Percentiles rank a stretch among this genome's conserved stretches.
Conservation (phyloP, 2,113 vertebrate genomes). For the Peucedramus taeniatus region DNA sequence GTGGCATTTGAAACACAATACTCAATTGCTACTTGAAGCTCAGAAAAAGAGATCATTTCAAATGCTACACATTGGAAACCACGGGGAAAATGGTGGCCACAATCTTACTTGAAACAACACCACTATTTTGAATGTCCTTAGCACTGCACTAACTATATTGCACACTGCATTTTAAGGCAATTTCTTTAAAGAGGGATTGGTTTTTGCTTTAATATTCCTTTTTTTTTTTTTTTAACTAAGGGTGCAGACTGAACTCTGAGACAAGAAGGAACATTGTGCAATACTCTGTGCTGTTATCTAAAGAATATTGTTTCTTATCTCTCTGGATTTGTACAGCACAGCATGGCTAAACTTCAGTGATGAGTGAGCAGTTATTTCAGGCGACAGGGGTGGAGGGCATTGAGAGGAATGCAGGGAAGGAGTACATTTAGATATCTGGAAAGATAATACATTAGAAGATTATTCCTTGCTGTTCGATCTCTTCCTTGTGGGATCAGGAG, state of each 20-base stretch:
- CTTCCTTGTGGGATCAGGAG: background rate
- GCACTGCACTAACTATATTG: background rate
- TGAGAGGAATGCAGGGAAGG: background rate
- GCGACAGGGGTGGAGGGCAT: background rate
- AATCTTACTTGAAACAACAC: background rate
- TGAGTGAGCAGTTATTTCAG: conserved; percentile 59
- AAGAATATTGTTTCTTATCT: conserved; percentile 57
- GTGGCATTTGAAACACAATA: conserved; percentile 53
- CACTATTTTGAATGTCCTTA: background rate
- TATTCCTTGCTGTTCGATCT: background rate
- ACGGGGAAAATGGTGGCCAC: background rate
- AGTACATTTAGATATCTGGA: background rate
- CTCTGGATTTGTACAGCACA: background rate
- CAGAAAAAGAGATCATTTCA: background rate
- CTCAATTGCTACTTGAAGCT: conserved; percentile 26
- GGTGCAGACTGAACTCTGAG: conserved; percentile 56
- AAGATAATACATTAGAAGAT: background rate
- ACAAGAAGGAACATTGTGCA: conserved; percentile 50
- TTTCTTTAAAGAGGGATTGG: background rate
- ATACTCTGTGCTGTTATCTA: conserved; percentile 35
- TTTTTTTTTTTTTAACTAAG: background rate
- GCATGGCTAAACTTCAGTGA: conserved; percentile 31
- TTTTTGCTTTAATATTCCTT: background rate
- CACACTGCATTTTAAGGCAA: background rate
- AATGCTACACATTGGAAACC: background rate